phyloP scores from a whole-genome alignment of 2,113 vertebrate species.

The Ceyx margarethae region DNA sequence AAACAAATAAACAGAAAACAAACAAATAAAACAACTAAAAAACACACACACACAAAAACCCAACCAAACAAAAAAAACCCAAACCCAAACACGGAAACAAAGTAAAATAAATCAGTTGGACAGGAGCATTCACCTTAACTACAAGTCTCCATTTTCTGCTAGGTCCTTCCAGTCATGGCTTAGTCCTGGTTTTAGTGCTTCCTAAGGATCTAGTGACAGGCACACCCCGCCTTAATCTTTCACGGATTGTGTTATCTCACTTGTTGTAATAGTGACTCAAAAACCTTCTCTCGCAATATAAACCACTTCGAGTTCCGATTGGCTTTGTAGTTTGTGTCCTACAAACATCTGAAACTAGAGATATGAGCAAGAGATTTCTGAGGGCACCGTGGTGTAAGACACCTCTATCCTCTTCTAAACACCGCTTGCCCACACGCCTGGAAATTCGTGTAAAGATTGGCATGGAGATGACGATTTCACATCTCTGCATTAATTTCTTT shows the following conservation, averaged over 20 bases:
- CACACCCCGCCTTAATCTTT: background rate
- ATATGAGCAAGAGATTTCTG: background rate
- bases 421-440: fast-evolving
- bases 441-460: background rate
- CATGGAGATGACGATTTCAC: background rate
- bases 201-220: background rate
- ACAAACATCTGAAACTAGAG: background rate
- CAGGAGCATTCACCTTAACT: background rate
- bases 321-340: background rate
- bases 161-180: background rate
- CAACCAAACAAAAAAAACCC: too few relatives aligned
- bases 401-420: background rate
- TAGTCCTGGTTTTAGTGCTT: background rate
- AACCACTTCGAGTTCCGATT: background rate
- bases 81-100: background rate
- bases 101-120: fast-evolving
- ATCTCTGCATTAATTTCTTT: background rate
- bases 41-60: too few relatives aligned
- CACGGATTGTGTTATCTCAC: background rate
- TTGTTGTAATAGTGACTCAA: background rate
- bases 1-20: too few relatives aligned
- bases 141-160: background rate
- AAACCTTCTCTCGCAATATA: background rate
- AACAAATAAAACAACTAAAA: background rate
- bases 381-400: background rate